These are phyloP conservation scores for Agrypnus murinus DNA, from an alignment of 2,888 invertebrate species.

Conservation along the genomic window DNA sequence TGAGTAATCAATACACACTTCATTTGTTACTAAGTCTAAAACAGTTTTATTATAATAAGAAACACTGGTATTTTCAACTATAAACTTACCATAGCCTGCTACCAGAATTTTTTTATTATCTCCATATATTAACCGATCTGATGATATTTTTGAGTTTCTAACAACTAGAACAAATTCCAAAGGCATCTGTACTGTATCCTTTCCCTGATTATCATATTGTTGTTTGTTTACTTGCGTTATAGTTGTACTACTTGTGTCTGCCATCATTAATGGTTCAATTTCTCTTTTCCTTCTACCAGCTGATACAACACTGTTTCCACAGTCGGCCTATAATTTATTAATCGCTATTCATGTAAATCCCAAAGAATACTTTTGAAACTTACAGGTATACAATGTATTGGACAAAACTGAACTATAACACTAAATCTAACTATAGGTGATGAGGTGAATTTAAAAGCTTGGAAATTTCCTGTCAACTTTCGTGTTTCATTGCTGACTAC, in stretches of 20 bases:
- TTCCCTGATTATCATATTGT: conserved; percentile 53
- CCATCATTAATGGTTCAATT: conserved; percentile 49
- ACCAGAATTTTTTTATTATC: conserved; percentile 75
- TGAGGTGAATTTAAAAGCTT: conserved; percentile 90
- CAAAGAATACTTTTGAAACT: conserved; percentile 56
- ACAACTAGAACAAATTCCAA: conserved; percentile 77
- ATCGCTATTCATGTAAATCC: not conserved
- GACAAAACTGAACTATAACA: conserved; percentile 87
- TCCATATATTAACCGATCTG: conserved; percentile 80
- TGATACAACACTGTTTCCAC: conserved; percentile 67
- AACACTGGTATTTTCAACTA: too few species aligned
- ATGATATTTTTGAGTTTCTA: conserved; percentile 72
- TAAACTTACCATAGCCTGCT: conserved; percentile 76
- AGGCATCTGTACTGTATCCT: conserved; percentile 67
- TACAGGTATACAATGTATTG: conserved; percentile 80
- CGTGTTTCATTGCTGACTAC: conserved; percentile 64
- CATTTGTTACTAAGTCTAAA: conserved; percentile 67
- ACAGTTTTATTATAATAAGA: too few species aligned
- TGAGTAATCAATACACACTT: conserved; percentile 69
- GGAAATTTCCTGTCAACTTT: conserved; percentile 78
- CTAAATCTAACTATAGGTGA: conserved; percentile 89
- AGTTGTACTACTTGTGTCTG: conserved; percentile 60
- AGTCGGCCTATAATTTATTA: conserved; percentile 66
- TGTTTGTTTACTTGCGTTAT: conserved; percentile 57
- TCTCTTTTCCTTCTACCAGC: conserved; percentile 66